phyloP scores from a whole-genome alignment of 1,140 invertebrate genomes.

The Metaphire vulgaris region DNA sequence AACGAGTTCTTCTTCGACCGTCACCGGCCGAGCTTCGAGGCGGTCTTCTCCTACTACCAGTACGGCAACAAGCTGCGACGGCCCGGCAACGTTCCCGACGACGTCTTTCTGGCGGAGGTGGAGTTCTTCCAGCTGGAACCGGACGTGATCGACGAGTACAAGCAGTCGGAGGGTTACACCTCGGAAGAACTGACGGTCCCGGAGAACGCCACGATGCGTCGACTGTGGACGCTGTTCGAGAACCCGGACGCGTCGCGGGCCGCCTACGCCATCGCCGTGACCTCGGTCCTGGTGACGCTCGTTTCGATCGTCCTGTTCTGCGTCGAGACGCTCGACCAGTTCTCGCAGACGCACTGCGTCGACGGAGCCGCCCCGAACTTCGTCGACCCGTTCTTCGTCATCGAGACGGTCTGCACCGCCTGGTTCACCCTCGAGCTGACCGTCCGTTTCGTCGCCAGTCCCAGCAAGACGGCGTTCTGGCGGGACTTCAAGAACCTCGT shows the following conservation, averaged over 20 bases:
- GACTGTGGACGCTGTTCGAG: constrained; percentile 51
- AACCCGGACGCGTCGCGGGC: constrained; percentile 47
- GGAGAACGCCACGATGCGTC: constrained; percentile 38
- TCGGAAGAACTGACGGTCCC: constrained; percentile 42
- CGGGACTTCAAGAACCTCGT: constrained; percentile 56
- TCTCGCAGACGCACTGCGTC: constrained; percentile 36
- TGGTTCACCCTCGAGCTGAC: constrained; percentile 41
- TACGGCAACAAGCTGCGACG: too few relatives aligned
- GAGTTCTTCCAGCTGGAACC: constrained; percentile 50
- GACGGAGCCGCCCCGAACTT: constrained; percentile 38
- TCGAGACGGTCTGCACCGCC: too few relatives aligned
- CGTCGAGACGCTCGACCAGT: too few relatives aligned
- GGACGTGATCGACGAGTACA: constrained; percentile 46
- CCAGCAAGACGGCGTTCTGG: constrained; percentile 52
- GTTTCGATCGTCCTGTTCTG: too few relatives aligned
- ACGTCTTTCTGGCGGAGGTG: constrained; percentile 49
- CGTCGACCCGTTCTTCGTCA: too few relatives aligned
- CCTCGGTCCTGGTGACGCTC: constrained; percentile 48
- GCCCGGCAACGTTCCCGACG: constrained; percentile 47
- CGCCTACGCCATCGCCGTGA: constrained; percentile 47
- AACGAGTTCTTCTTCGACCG: constrained; percentile 99
- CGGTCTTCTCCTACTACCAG: too few relatives aligned
- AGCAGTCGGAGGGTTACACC: constrained; percentile 47
- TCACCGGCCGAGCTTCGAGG: too few relatives aligned
- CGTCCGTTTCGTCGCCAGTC: constrained; percentile 50